These are phyloP conservation scores for Pangasius larnaudii DNA, from an alignment of 2,797 vertebrate genomes.

Conservation along the genomic window DNA sequence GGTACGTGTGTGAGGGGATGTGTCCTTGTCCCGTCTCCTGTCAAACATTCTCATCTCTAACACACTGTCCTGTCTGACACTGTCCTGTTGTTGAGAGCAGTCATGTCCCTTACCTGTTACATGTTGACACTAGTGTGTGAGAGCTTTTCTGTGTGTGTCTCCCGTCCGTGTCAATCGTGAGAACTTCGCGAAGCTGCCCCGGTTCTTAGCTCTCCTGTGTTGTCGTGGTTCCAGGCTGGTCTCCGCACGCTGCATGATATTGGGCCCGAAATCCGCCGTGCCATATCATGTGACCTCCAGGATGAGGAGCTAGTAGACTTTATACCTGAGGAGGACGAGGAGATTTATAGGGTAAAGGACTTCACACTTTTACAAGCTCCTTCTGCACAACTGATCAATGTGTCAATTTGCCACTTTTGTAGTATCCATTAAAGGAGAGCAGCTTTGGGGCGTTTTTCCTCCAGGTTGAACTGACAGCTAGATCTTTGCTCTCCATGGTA, in stretches of 20 bases:
- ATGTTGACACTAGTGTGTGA: slow-evolving; percentile 43
- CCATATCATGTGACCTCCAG: slow-evolving; percentile 99
- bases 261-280: slow-evolving; percentile 98
- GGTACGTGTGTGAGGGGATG: slow-evolving; percentile 9
- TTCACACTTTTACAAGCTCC: slow-evolving; percentile 58
- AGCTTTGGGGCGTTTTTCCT: slow-evolving; percentile 1
- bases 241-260: slow-evolving; percentile 99
- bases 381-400: slow-evolving; percentile 45
- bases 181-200: slow-evolving; percentile 7
- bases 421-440: slow-evolving; percentile 30
- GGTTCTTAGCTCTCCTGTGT: slow-evolving; percentile 64
- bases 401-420: slow-evolving; percentile 30
- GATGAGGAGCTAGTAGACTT: slow-evolving; percentile 97
- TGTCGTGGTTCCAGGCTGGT: slow-evolving; percentile 94
- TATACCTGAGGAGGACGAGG: slow-evolving; percentile 95
- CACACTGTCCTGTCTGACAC: slow-evolving; percentile 66
- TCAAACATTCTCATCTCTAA: slow-evolving; percentile 61
- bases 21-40: slow-evolving; percentile 61
- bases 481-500: neutral
- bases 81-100: slow-evolving; percentile 47
- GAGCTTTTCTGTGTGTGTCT: slow-evolving; percentile 45
- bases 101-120: slow-evolving; percentile 63
- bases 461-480: neutral
- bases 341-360: slow-evolving; percentile 97
- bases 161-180: slow-evolving; percentile 29